Evolutionary conservation across 2,113 vertebrate species (phyloP).

Genomic region (Nettapus auritus): DNA sequence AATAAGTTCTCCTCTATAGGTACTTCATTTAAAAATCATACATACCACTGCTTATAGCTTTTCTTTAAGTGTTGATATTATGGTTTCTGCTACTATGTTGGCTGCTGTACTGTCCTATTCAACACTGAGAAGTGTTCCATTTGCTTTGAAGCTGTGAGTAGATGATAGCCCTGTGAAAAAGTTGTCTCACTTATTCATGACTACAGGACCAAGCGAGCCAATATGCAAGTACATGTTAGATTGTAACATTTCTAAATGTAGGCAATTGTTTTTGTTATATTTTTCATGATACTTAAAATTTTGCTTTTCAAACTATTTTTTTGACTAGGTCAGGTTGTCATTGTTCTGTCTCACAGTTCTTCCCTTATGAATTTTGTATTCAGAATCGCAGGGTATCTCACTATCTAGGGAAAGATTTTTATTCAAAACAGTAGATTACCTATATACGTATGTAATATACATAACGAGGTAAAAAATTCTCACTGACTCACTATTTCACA

Average conservation of each 20-base stretch:
- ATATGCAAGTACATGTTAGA: not conserved
- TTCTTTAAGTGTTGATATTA: not conserved
- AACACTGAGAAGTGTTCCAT: not conserved
- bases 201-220: not conserved
- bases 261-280: not conserved
- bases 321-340: not conserved
- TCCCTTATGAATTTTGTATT: not conserved
- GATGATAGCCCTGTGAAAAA: not conserved
- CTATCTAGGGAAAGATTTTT: not conserved
- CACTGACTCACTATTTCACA: not conserved
- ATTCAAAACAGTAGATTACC: not conserved
- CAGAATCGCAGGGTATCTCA: not conserved
- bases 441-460: not conserved
- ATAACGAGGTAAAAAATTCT: not conserved
- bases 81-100: not conserved
- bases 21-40: not conserved
- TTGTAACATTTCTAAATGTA: not conserved
- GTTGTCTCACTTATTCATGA: not conserved
- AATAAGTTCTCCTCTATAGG: not conserved
- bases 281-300: not conserved
- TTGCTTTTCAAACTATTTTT: not conserved
- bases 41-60: not conserved
- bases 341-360: not conserved
- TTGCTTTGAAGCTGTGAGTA: not conserved
- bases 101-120: not conserved